Conservation (phyloP, 2,888 invertebrate species). For the Deilephila elpenor region DNA sequence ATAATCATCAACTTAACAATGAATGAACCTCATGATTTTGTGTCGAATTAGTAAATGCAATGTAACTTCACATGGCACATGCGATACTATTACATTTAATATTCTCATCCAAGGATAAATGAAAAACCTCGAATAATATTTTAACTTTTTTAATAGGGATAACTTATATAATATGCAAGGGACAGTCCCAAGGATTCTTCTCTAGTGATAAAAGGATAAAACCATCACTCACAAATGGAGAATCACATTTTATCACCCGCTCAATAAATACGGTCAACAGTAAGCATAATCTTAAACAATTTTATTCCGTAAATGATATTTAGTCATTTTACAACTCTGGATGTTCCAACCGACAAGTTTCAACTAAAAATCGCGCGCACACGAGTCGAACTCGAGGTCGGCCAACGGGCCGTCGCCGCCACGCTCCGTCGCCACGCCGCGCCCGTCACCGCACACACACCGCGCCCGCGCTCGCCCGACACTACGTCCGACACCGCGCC, state of each 20-base stretch:
- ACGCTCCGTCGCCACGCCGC: constrained; percentile 35
- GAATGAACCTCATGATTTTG: too few species aligned
- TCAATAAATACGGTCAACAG: constrained; percentile 85
- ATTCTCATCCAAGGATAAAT: constrained; percentile 34
- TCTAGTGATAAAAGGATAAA: constrained; percentile 81
- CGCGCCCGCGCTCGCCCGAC: constrained; percentile 29
- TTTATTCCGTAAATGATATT: constrained; percentile 79
- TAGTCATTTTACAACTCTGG: constrained; percentile 78
- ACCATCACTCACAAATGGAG: constrained; percentile 80
- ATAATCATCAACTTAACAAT: too few species aligned
- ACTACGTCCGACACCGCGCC: constrained; percentile 34
- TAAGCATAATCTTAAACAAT: constrained; percentile 84
- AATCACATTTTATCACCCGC: constrained; percentile 82
- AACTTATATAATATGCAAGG: constrained; percentile 85
- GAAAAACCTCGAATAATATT: constrained; percentile 59
- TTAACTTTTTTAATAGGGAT: constrained; percentile 84
- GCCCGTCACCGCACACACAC: constrained; percentile 28
- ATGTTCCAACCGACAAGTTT: constrained; percentile 68
- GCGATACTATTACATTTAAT: not conserved
- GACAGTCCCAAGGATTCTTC: constrained; percentile 80
- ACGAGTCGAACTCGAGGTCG: constrained; percentile 25
- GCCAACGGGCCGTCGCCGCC: constrained; percentile 47
- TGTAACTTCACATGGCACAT: not conserved
- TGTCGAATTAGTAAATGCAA: too few species aligned
- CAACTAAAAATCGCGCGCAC: constrained; percentile 57